Evolutionary conservation across 2,888 invertebrate species (phyloP).

Genomic region (Oscheius sp.): DNA sequence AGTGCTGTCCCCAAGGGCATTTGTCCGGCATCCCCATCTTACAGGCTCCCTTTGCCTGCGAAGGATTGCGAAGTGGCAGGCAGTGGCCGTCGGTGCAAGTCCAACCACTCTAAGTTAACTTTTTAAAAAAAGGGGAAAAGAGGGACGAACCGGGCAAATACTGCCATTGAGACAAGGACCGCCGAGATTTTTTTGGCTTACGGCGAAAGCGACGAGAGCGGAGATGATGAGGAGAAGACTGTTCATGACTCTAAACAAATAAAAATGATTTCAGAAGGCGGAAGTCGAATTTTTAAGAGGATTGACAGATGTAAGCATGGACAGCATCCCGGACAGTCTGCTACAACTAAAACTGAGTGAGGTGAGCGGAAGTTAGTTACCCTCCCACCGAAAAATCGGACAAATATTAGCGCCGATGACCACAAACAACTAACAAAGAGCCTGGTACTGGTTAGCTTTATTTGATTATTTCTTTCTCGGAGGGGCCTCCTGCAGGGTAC

Average conservation of each 20-base stretch:
- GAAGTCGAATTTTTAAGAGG: conserved; percentile 53
- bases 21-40: background rate
- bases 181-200: background rate
- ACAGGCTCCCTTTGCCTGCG: background rate
- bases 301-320: conserved; percentile 43
- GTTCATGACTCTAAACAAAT: background rate
- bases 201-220: background rate
- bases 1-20: background rate
- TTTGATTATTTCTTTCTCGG: too few species aligned
- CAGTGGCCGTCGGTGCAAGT: background rate
- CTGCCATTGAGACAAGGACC: background rate
- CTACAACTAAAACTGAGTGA: conserved; percentile 66
- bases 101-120: background rate
- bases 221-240: background rate
- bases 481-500: too few species aligned
- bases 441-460: background rate
- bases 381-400: too few species aligned
- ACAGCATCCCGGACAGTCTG: conserved; percentile 64
- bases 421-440: background rate
- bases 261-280: conserved; percentile 32
- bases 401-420: too few species aligned
- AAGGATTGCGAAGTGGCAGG: background rate
- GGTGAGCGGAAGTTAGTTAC: conserved; percentile 18
- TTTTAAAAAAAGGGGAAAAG: background rate
- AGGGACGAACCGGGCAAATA: background rate